These are phyloP conservation scores for Gasterosteus aculeatus DNA, from an alignment of 2,113 vertebrate species.

Conservation along the genomic window DNA sequence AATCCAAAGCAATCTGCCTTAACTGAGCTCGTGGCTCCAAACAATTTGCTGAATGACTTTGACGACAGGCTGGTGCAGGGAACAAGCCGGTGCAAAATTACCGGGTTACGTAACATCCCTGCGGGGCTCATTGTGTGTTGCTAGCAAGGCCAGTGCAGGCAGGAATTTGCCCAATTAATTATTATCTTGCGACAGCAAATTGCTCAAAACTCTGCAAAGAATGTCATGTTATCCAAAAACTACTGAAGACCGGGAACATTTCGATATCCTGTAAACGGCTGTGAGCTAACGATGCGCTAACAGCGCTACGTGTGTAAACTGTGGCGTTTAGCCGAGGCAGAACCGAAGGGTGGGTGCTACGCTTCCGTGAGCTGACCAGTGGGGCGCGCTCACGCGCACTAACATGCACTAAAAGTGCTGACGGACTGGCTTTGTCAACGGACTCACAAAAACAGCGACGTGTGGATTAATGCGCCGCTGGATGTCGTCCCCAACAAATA, in stretches of 20 bases:
- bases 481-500: neutral
- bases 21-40: neutral
- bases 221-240: neutral
- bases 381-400: no score
- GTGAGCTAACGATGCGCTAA: no score
- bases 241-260: no score
- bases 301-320: no score
- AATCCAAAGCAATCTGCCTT: neutral
- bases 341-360: no score
- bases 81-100: neutral
- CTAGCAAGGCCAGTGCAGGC: conserved; percentile 39
- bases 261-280: no score
- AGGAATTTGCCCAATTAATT: conserved; percentile 34
- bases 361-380: no score
- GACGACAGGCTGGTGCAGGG: conserved; percentile 1
- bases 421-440: no score
- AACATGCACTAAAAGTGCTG: no score
- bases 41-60: neutral
- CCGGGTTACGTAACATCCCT: neutral
- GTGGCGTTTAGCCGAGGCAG: no score
- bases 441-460: no score
- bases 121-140: conserved; percentile 8
- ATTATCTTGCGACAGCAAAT: conserved; percentile 6
- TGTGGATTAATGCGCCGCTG: no score
- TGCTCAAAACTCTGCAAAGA: neutral